Conservation (phyloP, 2,797 vertebrate species). For the Galaxias olidus region DNA sequence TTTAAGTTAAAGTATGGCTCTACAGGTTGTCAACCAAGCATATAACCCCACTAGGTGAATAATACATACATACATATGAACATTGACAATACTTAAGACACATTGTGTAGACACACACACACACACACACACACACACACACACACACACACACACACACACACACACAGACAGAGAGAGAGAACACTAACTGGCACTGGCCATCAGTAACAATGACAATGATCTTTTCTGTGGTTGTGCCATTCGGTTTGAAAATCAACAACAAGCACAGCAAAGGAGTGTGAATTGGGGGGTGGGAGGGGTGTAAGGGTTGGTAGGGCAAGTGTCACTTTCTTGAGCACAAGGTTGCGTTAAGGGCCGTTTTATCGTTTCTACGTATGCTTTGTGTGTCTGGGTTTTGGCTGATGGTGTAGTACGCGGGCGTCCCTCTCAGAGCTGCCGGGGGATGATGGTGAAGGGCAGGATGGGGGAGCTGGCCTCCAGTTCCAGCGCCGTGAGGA, state of each 20-base stretch:
- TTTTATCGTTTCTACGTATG: neutral
- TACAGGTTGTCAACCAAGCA: no score
- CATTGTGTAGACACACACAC: neutral
- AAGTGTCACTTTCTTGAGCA: no score
- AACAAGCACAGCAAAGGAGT: constrained; percentile 3
- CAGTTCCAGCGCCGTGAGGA: constrained; percentile 93
- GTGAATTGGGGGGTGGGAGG: constrained; percentile 5
- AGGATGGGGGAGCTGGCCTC: constrained; percentile 96
- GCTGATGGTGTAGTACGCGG: constrained; percentile 5
- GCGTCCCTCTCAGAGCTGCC: constrained; percentile 81
- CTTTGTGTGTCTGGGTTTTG: neutral
- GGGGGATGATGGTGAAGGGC: constrained; percentile 95
- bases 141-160: constrained; percentile 32
- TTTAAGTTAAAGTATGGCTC: no score
- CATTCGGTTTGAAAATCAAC: neutral
- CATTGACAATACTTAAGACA: no score
- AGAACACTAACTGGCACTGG: constrained; percentile 1
- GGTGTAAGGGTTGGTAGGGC: neutral
- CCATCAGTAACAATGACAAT: no score
- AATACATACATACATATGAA: no score
- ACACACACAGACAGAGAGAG: constrained; percentile 7
- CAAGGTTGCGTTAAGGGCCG: no score
- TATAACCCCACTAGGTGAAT: no score
- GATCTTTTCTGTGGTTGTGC: no score
- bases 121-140: constrained; percentile 15